Percentiles rank a stretch among this genome's conserved stretches.
Evolutionary conservation across 2,797 vertebrate species (phyloP).

Genomic region (Galagoides demidoff): DNA sequence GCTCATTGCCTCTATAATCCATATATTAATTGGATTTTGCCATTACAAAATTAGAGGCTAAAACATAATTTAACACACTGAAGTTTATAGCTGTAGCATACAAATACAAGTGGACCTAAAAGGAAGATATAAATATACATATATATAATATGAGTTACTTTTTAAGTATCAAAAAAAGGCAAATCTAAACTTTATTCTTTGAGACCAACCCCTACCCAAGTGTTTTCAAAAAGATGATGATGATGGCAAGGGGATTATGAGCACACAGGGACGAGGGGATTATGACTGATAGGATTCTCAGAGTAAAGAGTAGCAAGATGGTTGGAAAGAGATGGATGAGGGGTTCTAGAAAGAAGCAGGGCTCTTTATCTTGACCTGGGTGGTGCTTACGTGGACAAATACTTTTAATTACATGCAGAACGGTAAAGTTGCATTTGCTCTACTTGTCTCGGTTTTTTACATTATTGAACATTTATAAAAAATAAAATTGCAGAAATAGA

Average conservation of each 20-base stretch:
- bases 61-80: neutral
- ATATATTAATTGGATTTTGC: neutral
- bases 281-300: neutral
- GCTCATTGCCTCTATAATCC: neutral
- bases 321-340: neutral
- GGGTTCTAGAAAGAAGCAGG: neutral
- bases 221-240: no score
- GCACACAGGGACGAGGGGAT: neutral
- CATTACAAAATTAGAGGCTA: neutral
- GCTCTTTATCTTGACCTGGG: neutral
- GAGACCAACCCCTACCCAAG: neutral
- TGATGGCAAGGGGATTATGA: no score
- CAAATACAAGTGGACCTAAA: neutral
- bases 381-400: neutral
- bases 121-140: neutral
- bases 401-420: neutral
- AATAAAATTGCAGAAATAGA: neutral
- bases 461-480: neutral
- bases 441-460: neutral
- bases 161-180: neutral
- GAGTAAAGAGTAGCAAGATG: neutral
- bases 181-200: neutral
- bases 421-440: neutral
- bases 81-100: neutral
- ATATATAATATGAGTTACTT: neutral